A percentile compares a stretch with the other conserved stretches of the same genome.
Evolutionary conservation across 1,140 invertebrate species (phyloP).

Genomic region (Galleria mellonella): DNA sequence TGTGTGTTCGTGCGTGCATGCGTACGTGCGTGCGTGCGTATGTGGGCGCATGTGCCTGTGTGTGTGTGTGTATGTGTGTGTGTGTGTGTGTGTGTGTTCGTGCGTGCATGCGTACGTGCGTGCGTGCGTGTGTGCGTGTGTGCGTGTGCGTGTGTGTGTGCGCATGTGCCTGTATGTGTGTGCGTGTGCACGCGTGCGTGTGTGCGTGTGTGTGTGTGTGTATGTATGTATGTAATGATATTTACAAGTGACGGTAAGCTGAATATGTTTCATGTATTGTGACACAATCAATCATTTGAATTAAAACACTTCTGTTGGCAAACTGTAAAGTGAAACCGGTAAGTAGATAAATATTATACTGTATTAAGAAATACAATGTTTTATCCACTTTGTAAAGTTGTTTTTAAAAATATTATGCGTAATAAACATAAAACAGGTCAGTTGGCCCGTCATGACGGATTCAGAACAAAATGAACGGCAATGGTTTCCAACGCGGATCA

Average conservation of each 20-base stretch:
- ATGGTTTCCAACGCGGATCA: neutral
- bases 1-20: neutral
- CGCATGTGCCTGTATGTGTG: neutral
- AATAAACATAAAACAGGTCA: no score
- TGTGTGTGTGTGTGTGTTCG: neutral
- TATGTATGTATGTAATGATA: neutral
- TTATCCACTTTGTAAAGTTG: no score
- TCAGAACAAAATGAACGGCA: neutral
- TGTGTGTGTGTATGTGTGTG: neutral
- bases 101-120: neutral
- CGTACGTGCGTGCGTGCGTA: neutral
- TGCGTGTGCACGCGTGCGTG: neutral
- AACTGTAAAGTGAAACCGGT: no score
- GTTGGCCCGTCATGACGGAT: no score
- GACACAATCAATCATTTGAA: no score
- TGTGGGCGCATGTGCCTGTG: no score
- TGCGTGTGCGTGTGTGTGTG: neutral
- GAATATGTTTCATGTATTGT: no score
- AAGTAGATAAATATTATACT: no score
- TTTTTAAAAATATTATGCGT: no score
- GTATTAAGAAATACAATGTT: no score
- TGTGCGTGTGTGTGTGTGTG: neutral
- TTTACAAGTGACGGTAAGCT: no score
- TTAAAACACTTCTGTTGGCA: no score
- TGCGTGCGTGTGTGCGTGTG: neutral